Conservation (phyloP, 2,888 invertebrate species). For the Pammene aurita region DNA sequence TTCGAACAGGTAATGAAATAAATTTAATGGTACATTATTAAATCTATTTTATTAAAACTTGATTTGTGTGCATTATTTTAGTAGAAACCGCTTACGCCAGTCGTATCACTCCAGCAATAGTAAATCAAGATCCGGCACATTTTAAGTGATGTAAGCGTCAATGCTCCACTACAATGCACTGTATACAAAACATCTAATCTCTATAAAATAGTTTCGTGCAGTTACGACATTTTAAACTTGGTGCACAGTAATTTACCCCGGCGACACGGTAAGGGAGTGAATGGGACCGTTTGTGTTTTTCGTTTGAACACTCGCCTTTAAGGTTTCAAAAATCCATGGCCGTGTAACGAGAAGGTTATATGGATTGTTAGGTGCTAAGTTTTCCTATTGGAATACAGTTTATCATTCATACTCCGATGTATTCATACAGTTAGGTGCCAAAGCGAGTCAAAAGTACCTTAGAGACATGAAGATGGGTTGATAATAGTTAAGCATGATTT, state of each 20-base stretch:
- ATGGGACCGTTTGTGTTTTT: constrained; percentile 21
- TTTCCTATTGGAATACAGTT: neutral
- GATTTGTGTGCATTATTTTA: too few relatives aligned
- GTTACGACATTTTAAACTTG: constrained; percentile 8
- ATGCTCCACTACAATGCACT: constrained; percentile 19
- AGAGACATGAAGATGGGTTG: too few relatives aligned
- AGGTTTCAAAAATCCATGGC: neutral
- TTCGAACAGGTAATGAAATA: too few relatives aligned
- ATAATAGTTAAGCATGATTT: too few relatives aligned
- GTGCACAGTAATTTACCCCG: neutral
- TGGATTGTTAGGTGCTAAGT: neutral
- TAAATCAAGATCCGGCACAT: constrained; percentile 43
- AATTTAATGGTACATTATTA: too few relatives aligned
- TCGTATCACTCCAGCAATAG: neutral
- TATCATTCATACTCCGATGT: neutral
- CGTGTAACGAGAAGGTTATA: constrained; percentile 1
- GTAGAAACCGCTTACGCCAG: neutral
- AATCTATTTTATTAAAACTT: too few relatives aligned
- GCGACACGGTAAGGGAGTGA: constrained; percentile 37
- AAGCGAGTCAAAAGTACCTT: too few relatives aligned
- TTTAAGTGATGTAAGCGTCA: constrained; percentile 45
- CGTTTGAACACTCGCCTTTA: constrained; percentile 5
- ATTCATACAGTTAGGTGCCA: too few relatives aligned
- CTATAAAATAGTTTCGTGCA: neutral
- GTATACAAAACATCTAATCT: neutral